Evolutionary conservation across 2,113 vertebrate species (phyloP).

Genomic region (Trachemys scripta): DNA sequence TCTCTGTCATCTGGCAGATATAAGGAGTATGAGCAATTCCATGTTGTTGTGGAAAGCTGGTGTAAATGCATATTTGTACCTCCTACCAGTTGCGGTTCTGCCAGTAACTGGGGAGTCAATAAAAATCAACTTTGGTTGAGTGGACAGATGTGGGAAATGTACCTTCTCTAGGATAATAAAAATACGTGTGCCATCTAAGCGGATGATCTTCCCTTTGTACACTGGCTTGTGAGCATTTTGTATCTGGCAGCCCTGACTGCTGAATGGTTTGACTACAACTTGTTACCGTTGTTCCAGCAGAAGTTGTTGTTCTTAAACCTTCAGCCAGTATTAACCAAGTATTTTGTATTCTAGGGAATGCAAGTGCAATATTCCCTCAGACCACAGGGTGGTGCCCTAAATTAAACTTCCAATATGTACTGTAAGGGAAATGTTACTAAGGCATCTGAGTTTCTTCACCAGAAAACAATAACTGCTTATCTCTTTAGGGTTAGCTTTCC

Average conservation of each 20-base stretch:
- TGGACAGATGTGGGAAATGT: not conserved
- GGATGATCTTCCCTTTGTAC: not conserved
- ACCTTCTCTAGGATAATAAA: not conserved
- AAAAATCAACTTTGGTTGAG: constrained; percentile 20
- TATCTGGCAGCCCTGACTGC: not conserved
- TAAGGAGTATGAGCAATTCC: not conserved
- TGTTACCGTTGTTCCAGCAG: not conserved
- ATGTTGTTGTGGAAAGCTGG: not conserved
- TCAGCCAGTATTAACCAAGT: not conserved
- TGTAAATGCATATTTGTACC: not conserved
- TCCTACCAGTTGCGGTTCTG: constrained; percentile 41
- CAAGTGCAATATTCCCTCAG: constrained; percentile 21
- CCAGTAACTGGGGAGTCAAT: constrained; percentile 8
- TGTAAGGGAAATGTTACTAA: not conserved
- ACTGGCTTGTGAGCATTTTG: not conserved
- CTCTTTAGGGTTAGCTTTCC: not conserved
- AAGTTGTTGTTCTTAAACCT: constrained; percentile 8
- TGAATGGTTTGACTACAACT: not conserved
- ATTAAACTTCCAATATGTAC: not conserved
- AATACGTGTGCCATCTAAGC: not conserved
- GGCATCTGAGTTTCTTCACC: not conserved
- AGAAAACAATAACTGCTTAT: not conserved
- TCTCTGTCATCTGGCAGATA: constrained; percentile 19
- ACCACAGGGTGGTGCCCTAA: constrained; percentile 68
- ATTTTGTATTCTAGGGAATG: not conserved